Base-by-base conservation (phyloP, 2,888 invertebrate species). In the Arrhopalites spinosus region DNA sequence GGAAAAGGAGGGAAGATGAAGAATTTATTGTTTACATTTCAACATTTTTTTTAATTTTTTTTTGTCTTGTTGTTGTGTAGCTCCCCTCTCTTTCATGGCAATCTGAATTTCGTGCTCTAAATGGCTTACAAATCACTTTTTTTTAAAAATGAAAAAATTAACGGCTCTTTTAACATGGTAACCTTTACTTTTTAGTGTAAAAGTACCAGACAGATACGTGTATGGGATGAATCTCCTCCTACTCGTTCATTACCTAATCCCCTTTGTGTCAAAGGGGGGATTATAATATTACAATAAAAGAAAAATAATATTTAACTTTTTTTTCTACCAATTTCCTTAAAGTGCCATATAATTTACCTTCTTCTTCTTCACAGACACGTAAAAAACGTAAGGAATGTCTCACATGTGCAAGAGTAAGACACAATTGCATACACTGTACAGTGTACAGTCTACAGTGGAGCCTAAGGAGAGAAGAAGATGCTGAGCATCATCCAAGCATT, bases 1-100 rank as follows among this genome's bases (percentile, higher is more conserved):
- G n/a, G n/a, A n/a, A n/a, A 45, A 64, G 45, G 63, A 72, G 72
- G 72, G 63, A 63, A 47, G 63, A 25, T 72, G 29, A 72, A 27
- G 36, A 11, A 36, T 36, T 61, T 50, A 15, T 50, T 50, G 25
- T 25, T 59, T 59, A 59, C 59, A 59, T 25, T 59, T 25, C 15
- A 5, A 15, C 50, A n/a, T 50, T n/a, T 3, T 13, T n/a, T n/a
- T 50, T 45, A 45, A 20, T n/a, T 56, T 56, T 56, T 56, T 56
- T 15, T 45, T 11, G 45, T 56, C 53, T 56, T 56, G 7, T 56
- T 56, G 20, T 17, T 56, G 20, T 17, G n/a, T 23, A 1, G n/a
- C 53, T 56, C n/a, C 53, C 1, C 20, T 45, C 70, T 70, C 70
- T 67, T 53, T 56, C 56, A 70, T 70, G 29, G 50, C 56, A 70